Base-by-base conservation (phyloP, 2,888 invertebrate genomes). In the Platerodrilus igneus region DNA sequence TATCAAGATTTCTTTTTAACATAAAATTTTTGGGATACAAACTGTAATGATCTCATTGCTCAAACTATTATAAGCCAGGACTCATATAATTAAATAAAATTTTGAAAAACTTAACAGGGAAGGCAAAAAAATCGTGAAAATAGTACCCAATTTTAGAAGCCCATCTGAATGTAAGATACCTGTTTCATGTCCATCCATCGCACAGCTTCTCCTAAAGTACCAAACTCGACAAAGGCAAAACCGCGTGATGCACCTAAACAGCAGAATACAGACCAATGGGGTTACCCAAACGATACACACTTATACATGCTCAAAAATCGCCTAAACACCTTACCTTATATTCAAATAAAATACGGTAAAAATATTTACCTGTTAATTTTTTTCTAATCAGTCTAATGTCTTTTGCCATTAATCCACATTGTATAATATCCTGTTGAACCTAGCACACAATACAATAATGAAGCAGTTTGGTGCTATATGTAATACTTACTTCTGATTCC, bases 151-250 rank as follows among this genome's bases (percentile, higher is more conserved):
- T 30, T 10, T 34, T 35, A 43, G 35, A 43, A 35, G 39, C 39
- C 38, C 43, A 40, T 44, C 26, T 56, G 52, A 58, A 59, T 60
- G 52, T 65, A 64, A 67, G 67, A 66, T 80, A 86, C 87, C 83
- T 90, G 85, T 77, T 86, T 88, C 73, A 80, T 76, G 70, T 89
- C 89, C 86, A 92, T 91, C 88, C 91, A 91, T 68, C 80, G 80
- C 68, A 80, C 81, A 63, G 92, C 90, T 75, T 90, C 89, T 69
- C 81, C 79, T 69, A 86, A 78, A 70, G 84, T 83, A 71, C 81
- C 78, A 81, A 92, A 92, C 79, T 92, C 92, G 76, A 92, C 87
- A 80, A 89, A 88, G 68, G 86, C 87, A 77, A 87, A 86, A 66
- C 86, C 86, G 67, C 86, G 78, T 72, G 87, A 86, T 70, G 83